These are phyloP conservation scores for Acanthochromis polyacanthus DNA, from an alignment of 2,113 vertebrate species.

Conservation along the genomic window DNA sequence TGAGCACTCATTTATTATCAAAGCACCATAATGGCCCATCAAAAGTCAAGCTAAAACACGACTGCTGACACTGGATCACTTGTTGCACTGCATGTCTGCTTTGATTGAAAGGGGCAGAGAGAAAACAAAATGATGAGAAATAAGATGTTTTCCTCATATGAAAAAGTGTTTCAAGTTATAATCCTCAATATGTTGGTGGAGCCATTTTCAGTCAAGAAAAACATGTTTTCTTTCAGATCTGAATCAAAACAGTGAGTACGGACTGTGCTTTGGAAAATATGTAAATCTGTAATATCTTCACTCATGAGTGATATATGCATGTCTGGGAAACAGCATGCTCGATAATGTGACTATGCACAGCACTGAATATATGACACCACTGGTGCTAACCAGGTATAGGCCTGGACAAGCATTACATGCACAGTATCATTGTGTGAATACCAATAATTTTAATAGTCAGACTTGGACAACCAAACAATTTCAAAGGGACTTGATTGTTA, in stretches of 20 bases:
- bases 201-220: neutral
- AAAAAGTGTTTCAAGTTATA: neutral
- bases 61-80: neutral
- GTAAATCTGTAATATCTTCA: conserved; percentile 7
- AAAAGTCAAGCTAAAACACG: conserved; percentile 2
- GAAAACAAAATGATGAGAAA: neutral
- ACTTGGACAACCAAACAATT: neutral
- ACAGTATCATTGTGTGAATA: neutral
- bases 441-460: too few relatives aligned
- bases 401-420: too few relatives aligned
- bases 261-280: neutral
- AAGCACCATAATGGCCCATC: neutral
- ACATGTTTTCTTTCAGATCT: neutral
- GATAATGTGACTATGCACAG: conserved; percentile 6
- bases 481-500: neutral
- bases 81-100: neutral
- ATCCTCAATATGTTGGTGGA: neutral
- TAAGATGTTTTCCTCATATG: neutral
- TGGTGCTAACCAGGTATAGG: neutral
- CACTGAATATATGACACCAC: conserved; percentile 6
- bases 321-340: neutral
- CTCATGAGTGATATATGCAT: neutral
- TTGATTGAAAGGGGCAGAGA: neutral
- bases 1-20: conserved; percentile 4
- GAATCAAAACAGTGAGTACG: neutral